Percentiles rank a stretch among this genome's conserved stretches.
These are phyloP conservation scores for Caradrina kadenii DNA, from an alignment of 2,888 invertebrate genomes.

Conservation along the genomic window DNA sequence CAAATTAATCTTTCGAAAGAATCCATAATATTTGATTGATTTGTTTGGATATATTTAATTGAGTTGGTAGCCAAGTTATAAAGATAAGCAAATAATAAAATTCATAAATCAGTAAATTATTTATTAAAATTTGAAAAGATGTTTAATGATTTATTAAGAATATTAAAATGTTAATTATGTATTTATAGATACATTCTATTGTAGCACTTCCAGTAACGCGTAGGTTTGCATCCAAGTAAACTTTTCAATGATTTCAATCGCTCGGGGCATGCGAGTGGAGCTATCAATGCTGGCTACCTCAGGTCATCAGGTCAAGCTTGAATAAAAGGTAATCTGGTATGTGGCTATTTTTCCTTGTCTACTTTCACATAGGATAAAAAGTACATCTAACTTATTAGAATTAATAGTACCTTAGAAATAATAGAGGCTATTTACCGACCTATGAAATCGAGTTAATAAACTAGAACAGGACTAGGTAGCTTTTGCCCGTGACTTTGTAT, in stretches of 20 bases:
- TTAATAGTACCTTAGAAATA: too few species aligned
- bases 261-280: constrained; percentile 45
- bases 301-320: constrained; percentile 71
- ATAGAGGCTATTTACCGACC: too few species aligned
- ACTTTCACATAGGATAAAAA: constrained; percentile 11
- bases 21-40: constrained; percentile 44
- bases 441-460: not conserved
- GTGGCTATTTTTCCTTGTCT: constrained; percentile 30
- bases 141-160: not conserved
- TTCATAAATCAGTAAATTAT: not conserved
- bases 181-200: not conserved
- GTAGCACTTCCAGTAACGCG: constrained; percentile 50
- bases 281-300: constrained; percentile 68
- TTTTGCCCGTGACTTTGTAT: too few species aligned
- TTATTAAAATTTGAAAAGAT: not conserved
- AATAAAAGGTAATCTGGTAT: constrained; percentile 62
- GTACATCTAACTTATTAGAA: too few species aligned
- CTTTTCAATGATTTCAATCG: constrained; percentile 66
- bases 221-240: constrained; percentile 35
- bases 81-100: not conserved
- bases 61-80: constrained; percentile 27
- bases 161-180: not conserved
- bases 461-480: not conserved
- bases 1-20: constrained; percentile 51
- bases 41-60: constrained; percentile 47